Evolutionary conservation across 2,113 vertebrate species (phyloP).

Genomic region (Poecilia latipinna): DNA sequence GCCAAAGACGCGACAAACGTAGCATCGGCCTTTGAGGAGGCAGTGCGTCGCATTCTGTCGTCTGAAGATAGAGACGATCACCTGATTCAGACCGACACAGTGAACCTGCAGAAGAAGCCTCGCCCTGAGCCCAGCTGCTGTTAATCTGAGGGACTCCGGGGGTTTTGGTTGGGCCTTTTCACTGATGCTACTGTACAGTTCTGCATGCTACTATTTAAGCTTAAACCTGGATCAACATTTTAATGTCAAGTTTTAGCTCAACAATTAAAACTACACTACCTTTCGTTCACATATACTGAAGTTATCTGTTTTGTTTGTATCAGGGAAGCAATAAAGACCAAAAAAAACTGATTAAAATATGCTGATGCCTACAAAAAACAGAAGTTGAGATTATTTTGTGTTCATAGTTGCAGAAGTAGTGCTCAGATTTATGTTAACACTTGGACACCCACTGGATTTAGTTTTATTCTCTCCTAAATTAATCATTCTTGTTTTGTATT

Average conservation of each 20-base stretch:
- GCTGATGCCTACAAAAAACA: background rate
- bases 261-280: background rate
- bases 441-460: background rate
- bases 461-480: background rate
- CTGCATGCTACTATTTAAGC: background rate
- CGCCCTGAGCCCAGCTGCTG: slow-evolving; percentile 86
- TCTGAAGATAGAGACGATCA: slow-evolving; percentile 87
- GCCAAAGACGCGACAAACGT: slow-evolving; percentile 96
- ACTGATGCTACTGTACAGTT: background rate
- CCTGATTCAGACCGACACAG: slow-evolving; percentile 88
- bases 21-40: slow-evolving; percentile 92
- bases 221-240: background rate
- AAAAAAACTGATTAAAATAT: background rate
- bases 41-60: slow-evolving; percentile 87
- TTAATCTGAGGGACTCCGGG: slow-evolving; percentile 68
- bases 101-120: slow-evolving; percentile 87
- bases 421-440: background rate
- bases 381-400: background rate
- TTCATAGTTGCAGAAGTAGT: background rate
- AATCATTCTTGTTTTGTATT: no score
- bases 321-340: background rate
- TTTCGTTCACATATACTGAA: background rate
- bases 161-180: background rate
- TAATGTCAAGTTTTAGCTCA: background rate
- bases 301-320: no score